Evolutionary conservation across 2,113 vertebrate species (phyloP).

Genomic region (Sebastes fasciatus): DNA sequence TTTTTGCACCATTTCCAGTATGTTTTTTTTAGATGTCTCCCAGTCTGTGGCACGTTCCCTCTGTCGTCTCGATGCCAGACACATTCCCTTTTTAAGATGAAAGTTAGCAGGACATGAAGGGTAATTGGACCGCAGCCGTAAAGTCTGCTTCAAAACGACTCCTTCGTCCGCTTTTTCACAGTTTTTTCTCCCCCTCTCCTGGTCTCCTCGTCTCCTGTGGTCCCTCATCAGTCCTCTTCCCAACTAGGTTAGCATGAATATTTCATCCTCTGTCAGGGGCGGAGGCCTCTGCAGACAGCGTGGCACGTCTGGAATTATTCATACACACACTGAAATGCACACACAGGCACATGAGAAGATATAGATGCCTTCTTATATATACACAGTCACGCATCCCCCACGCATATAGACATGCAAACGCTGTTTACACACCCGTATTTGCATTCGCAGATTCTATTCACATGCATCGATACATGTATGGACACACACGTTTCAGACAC

Average conservation of each 20-base stretch:
- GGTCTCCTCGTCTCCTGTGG: slow-evolving; percentile 44
- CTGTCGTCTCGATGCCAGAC: neutral
- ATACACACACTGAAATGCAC: slow-evolving; percentile 39
- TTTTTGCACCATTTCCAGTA: neutral
- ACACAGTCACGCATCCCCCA: neutral
- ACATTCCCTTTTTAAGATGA: slow-evolving; percentile 39
- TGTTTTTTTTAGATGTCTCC: neutral
- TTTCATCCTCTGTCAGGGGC: slow-evolving; percentile 76
- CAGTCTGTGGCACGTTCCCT: neutral
- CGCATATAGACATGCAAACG: neutral
- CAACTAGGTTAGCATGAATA: slow-evolving; percentile 79
- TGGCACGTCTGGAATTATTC: slow-evolving; percentile 72
- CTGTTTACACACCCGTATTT: neutral
- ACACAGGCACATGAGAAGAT: neutral
- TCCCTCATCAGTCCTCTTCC: slow-evolving; percentile 59
- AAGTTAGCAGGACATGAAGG: slow-evolving; percentile 26
- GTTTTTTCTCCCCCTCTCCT: slow-evolving; percentile 27
- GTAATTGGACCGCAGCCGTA: slow-evolving; percentile 40
- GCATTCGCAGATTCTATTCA: neutral
- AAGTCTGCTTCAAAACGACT: slow-evolving; percentile 33
- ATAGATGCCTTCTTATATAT: neutral
- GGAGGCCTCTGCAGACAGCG: slow-evolving; percentile 63
- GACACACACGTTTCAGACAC: neutral
- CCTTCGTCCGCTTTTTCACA: slow-evolving; percentile 1
- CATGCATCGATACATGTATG: neutral